Conservation (phyloP, 2,113 vertebrate species). For the Carassius carassius region DNA sequence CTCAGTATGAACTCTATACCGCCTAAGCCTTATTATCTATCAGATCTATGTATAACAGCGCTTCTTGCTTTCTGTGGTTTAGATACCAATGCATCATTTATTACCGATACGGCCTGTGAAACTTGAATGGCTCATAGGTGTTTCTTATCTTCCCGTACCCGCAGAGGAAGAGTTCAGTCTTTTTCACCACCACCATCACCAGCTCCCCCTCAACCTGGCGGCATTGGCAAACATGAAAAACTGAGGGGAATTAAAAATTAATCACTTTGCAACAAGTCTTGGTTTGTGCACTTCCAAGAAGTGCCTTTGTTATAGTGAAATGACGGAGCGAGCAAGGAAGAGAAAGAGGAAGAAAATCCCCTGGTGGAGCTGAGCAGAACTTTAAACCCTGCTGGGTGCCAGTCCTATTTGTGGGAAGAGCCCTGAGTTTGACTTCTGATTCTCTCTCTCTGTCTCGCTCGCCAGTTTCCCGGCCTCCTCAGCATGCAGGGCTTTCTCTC, state of each 20-base stretch:
- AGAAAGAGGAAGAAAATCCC: constrained; percentile 34
- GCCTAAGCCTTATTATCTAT: background rate
- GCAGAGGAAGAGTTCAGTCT: background rate
- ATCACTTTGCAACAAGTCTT: constrained; percentile 48
- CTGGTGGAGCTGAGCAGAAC: constrained; percentile 38
- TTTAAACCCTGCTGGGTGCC: constrained; percentile 47
- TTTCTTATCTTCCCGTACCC: constrained; percentile 28
- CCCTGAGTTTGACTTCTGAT: constrained; percentile 66
- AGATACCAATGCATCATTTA: constrained; percentile 9
- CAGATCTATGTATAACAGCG: constrained; percentile 6
- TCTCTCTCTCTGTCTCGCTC: constrained; percentile 37
- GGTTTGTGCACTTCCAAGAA: constrained; percentile 52
- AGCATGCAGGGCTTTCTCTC: constrained; percentile 43
- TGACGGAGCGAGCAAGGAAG: constrained; percentile 21
- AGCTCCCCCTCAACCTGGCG: constrained; percentile 38
- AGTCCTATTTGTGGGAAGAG: constrained; percentile 34
- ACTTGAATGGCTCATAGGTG: constrained; percentile 46
- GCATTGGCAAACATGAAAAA: constrained; percentile 44
- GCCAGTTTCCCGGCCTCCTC: constrained; percentile 50
- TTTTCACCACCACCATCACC: constrained; percentile 39
- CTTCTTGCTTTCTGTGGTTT: background rate
- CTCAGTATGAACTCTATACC: constrained; percentile 4
- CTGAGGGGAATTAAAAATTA: constrained; percentile 54
- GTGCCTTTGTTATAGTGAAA: constrained; percentile 40
- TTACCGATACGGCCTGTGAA: constrained; percentile 1